phyloP scores from a whole-genome alignment of 35 echinoderm and acorn worm species.

The Apostichopus californicus region DNA sequence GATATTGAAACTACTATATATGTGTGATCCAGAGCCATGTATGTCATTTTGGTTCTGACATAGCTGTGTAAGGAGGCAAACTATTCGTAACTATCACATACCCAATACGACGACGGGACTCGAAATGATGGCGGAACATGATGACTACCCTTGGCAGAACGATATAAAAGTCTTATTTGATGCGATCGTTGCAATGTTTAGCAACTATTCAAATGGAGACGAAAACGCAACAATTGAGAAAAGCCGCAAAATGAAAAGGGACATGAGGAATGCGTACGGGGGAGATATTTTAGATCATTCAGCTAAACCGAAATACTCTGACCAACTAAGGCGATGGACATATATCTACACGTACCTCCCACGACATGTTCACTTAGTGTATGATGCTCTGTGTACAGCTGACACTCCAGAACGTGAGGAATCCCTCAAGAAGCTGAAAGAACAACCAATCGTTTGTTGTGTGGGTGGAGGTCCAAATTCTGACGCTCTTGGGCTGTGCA shows the following conservation, averaged over 20 bases:
- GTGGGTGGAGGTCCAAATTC: neutral
- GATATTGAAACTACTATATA: too few relatives aligned
- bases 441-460: neutral
- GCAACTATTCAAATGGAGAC: too few relatives aligned
- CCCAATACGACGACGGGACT: too few relatives aligned
- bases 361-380: neutral
- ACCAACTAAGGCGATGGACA: neutral
- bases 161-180: neutral
- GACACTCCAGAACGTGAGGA: neutral
- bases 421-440: neutral
- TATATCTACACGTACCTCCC: neutral
- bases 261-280: neutral
- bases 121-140: too few relatives aligned
- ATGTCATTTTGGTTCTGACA: too few relatives aligned
- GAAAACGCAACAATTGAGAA: too few relatives aligned
- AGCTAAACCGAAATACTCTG: neutral
- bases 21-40: too few relatives aligned
- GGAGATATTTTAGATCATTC: neutral
- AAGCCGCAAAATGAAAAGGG: neutral
- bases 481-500: neutral
- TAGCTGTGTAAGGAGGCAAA: too few relatives aligned
- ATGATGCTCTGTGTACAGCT: neutral
- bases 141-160: too few relatives aligned
- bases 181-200: too few relatives aligned
- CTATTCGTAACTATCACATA: too few relatives aligned